phyloP scores from a whole-genome alignment of 2,797 vertebrate genomes.

The Serranus cabrilla region DNA sequence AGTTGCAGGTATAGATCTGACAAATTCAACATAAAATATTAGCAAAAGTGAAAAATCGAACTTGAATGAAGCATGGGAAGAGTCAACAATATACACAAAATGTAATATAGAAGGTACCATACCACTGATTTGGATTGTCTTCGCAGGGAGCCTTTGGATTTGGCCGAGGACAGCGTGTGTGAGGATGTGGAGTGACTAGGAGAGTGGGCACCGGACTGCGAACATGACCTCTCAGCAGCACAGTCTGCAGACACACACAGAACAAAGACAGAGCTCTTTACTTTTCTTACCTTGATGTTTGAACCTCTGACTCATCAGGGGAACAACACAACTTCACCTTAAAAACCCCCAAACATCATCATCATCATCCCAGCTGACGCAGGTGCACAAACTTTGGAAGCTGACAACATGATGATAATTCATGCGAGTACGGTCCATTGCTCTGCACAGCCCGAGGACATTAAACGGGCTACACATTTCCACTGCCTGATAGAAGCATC shows the following conservation, averaged over 20 bases:
- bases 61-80: background rate
- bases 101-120: constrained; percentile 40
- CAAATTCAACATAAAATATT: background rate
- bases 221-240: constrained; percentile 89
- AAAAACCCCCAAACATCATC: background rate
- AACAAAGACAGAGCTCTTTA: constrained; percentile 32
- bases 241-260: constrained; percentile 84
- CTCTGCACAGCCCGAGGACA: constrained; percentile 49
- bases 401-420: constrained; percentile 53
- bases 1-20: background rate
- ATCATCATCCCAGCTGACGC: constrained; percentile 11
- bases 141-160: constrained; percentile 84
- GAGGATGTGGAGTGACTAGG: constrained; percentile 83
- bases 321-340: background rate
- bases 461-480: constrained; percentile 20
- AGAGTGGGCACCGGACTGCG: constrained; percentile 79
- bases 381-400: constrained; percentile 34
- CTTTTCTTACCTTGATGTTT: background rate
- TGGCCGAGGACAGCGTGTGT: constrained; percentile 81
- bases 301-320: constrained; percentile 12
- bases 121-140: constrained; percentile 93
- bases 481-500: constrained; percentile 29
- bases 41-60: background rate
- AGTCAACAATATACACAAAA: no score
- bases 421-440: constrained; percentile 23